Conservation (phyloP, 2,888 invertebrate species). For the Agrenia bidenticulata region DNA sequence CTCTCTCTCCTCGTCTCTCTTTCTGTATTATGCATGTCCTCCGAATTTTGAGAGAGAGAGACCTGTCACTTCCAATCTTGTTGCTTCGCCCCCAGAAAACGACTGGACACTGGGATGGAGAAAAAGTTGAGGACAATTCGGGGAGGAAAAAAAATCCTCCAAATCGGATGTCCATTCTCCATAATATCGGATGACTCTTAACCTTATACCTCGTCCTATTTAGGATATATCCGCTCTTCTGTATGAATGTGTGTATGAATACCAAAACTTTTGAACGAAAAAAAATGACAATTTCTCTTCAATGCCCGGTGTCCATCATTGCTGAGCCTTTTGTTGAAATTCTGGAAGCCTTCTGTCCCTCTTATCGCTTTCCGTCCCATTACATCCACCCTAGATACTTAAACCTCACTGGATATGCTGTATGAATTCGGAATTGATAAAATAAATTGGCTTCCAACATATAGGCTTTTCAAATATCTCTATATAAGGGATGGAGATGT, state of each 20-base stretch:
- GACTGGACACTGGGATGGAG: neutral
- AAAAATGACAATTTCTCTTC: conserved; percentile 6
- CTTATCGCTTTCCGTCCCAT: conserved; percentile 23
- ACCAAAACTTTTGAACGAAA: neutral
- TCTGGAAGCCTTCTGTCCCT: neutral
- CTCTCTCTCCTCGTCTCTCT: neutral
- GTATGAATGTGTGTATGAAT: neutral
- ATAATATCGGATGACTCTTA: neutral
- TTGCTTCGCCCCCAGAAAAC: neutral
- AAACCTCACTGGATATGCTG: too few species aligned
- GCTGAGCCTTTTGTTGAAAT: conserved; percentile 14
- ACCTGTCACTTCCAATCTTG: conserved; percentile 24
- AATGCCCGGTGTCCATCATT: conserved; percentile 13
- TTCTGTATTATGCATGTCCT: neutral
- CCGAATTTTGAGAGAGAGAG: conserved; percentile 7
- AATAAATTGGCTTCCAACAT: too few species aligned
- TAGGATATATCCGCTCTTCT: neutral
- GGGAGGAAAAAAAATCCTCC: conserved; percentile 1
- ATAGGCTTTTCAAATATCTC: too few species aligned
- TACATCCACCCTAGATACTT: neutral
- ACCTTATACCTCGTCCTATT: neutral
- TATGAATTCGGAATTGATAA: too few species aligned
- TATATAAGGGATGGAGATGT: too few species aligned
- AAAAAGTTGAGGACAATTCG: too few species aligned
- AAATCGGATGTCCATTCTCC: neutral